Conservation (phyloP, 2,113 vertebrate genomes). For the Herpailurus yagouaroundi region DNA sequence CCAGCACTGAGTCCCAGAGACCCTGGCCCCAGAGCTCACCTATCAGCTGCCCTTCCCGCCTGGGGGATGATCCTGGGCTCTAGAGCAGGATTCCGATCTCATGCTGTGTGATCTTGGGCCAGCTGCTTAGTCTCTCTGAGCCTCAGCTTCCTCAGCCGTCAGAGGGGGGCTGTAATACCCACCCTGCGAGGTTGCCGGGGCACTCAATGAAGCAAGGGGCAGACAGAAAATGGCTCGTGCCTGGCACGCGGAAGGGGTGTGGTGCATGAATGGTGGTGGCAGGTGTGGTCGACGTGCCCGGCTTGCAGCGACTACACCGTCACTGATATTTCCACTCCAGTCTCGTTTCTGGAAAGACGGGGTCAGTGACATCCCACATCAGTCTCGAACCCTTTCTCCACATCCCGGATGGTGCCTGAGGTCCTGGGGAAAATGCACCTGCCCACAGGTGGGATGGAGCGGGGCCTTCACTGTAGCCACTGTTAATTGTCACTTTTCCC, state of each 20-base stretch:
- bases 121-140: neutral
- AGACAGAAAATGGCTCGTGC: fast-evolving
- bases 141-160: neutral
- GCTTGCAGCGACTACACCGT: fast-evolving
- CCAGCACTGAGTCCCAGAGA: neutral
- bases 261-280: fast-evolving
- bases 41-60: fast-evolving
- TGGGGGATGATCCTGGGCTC: fast-evolving
- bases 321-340: fast-evolving
- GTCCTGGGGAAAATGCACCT: neutral
- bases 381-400: neutral
- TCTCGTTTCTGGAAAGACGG: neutral
- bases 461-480: fast-evolving
- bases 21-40: neutral
- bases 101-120: neutral
- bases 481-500: neutral
- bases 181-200: neutral
- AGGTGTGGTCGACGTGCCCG: fast-evolving
- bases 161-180: too few species aligned
- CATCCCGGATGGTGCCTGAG: neutral
- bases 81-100: neutral
- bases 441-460: fast-evolving
- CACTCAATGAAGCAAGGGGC: neutral
- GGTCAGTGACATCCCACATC: neutral
- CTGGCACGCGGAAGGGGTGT: neutral